phyloP scores from a whole-genome alignment of 2,113 vertebrate species.

The Helogale parvula region DNA sequence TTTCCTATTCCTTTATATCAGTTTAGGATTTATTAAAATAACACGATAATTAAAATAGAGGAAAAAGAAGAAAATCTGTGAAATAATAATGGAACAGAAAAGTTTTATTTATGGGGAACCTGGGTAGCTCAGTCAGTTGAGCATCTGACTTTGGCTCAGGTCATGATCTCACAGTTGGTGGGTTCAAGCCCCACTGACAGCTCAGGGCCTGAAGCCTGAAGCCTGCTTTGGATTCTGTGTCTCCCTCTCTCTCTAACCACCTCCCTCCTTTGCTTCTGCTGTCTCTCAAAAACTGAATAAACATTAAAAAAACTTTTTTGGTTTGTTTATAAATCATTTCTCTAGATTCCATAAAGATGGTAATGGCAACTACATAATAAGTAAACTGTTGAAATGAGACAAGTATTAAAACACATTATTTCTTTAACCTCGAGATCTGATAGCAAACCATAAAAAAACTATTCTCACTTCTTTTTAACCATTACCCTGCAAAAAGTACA shows the following conservation, averaged over 20 bases:
- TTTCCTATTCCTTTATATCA: background rate
- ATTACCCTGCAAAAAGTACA: background rate
- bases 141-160: too few species aligned
- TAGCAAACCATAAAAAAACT: background rate
- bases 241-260: too few species aligned
- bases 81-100: background rate
- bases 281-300: too few species aligned
- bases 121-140: too few species aligned
- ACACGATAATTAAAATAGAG: background rate
- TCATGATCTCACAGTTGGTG: too few species aligned
- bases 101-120: background rate
- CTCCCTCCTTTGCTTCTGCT: too few species aligned
- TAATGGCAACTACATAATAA: background rate
- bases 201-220: too few species aligned
- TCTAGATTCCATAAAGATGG: background rate
- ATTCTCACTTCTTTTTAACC: slow-evolving; percentile 17
- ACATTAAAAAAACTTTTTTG: background rate
- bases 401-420: background rate
- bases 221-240: too few species aligned
- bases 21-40: slow-evolving; percentile 33
- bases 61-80: background rate
- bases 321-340: background rate
- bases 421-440: background rate
- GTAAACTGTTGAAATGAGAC: background rate
- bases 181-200: too few species aligned